These are phyloP conservation scores for Vanessa cardui DNA, from an alignment of 2,888 invertebrate species.

Conservation along the genomic window DNA sequence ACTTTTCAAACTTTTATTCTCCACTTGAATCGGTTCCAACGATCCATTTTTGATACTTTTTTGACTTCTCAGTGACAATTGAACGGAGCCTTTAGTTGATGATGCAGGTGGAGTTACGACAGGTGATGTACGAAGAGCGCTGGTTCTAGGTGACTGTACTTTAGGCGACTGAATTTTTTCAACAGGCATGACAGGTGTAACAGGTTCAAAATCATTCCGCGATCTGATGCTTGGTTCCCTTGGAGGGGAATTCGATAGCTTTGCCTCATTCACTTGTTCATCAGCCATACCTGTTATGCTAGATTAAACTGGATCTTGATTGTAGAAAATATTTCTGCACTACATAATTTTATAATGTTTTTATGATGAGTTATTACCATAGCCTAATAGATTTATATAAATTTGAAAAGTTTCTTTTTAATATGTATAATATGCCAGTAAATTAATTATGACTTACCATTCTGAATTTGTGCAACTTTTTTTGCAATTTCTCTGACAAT, in stretches of 20 bases:
- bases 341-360: constrained; percentile 38
- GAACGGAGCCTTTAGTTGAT: constrained; percentile 26
- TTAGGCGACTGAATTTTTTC: constrained; percentile 20
- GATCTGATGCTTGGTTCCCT: constrained; percentile 37
- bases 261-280: constrained; percentile 28
- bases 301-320: constrained; percentile 17
- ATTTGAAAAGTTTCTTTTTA: constrained; percentile 11
- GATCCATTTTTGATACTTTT: constrained; percentile 17
- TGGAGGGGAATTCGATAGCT: constrained; percentile 26
- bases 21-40: constrained; percentile 29
- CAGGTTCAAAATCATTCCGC: constrained; percentile 27
- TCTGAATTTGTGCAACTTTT: constrained; percentile 99
- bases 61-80: constrained; percentile 35
- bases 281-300: constrained; percentile 40
- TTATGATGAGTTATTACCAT: constrained; percentile 11
- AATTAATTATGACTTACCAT: constrained; percentile 83
- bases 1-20: constrained; percentile 34
- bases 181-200: constrained; percentile 5
- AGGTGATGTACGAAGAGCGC: constrained; percentile 17
- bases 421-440: not conserved
- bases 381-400: constrained; percentile 55
- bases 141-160: constrained; percentile 16
- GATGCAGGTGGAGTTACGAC: constrained; percentile 20
- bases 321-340: constrained; percentile 22
- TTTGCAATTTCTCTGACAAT: constrained; percentile 98